These are phyloP conservation scores for Pediacus dermestoides DNA, from an alignment of 2,888 invertebrate species.

Conservation along the genomic window DNA sequence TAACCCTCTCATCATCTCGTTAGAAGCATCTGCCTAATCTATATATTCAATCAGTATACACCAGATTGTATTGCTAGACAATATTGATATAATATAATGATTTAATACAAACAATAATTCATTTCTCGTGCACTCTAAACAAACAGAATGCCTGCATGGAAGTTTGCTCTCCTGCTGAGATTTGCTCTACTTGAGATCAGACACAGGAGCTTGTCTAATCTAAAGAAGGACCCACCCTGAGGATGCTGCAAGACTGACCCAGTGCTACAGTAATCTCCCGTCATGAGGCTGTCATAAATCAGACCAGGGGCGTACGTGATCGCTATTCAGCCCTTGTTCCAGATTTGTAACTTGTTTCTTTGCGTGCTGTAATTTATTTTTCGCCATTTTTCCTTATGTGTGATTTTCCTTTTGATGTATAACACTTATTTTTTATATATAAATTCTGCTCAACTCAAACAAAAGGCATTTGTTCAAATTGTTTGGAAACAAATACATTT, in stretches of 20 bases:
- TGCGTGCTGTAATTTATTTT: no score
- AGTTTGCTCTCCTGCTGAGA: conserved; percentile 24
- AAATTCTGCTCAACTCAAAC: no score
- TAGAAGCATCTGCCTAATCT: conserved; percentile 1
- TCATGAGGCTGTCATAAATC: conserved; percentile 31
- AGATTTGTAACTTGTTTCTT: no score
- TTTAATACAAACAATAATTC: conserved; percentile 16
- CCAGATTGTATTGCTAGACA: conserved; percentile 2
- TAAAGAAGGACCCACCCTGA: conserved; percentile 16
- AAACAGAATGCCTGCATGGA: conserved; percentile 1
- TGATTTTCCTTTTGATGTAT: no score
- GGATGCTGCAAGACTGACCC: conserved; percentile 29
- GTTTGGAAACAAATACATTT: no score
- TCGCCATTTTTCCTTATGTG: no score
- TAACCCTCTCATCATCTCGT: conserved; percentile 3
- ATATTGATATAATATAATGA: conserved; percentile 14
- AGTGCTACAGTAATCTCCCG: conserved; percentile 33
- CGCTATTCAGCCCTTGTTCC: no score
- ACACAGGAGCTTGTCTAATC: conserved; percentile 22
- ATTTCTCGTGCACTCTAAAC: conserved; percentile 13
- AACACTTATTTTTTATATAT: no score
- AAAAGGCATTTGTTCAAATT: no score
- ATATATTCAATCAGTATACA: neutral
- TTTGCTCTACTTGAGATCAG: conserved; percentile 28
- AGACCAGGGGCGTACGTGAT: no score